Conservation (phyloP, 2,113 vertebrate genomes). For the Dendropsophus ebraccatus region DNA sequence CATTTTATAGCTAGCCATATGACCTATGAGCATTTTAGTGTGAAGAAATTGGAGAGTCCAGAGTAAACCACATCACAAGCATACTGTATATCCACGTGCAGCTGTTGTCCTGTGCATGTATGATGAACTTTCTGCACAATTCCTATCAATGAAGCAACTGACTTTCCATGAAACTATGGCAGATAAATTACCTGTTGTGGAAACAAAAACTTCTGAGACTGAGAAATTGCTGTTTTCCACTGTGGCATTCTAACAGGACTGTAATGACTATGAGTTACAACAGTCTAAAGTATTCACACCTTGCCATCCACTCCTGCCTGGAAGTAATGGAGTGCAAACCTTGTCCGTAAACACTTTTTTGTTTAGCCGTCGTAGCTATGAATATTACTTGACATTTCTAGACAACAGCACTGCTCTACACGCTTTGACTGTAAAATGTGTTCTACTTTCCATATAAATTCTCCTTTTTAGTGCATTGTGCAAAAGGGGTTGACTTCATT, state of each 20-base stretch:
- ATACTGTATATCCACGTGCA: background rate
- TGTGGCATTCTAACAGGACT: background rate
- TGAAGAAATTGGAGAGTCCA: background rate
- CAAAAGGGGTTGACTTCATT: too few species aligned
- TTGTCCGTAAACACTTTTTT: background rate
- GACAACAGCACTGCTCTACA: background rate
- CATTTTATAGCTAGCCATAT: too few species aligned
- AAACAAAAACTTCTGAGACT: too few species aligned
- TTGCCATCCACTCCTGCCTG: background rate
- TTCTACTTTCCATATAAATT: background rate
- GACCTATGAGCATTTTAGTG: background rate
- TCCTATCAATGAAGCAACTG: too few species aligned
- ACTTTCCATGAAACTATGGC: too few species aligned
- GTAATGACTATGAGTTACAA: background rate
- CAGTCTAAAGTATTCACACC: background rate
- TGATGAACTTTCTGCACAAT: background rate
- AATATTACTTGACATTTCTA: constrained; percentile 8
- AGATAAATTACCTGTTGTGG: too few species aligned
- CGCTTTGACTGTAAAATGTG: background rate
- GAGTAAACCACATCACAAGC: background rate
- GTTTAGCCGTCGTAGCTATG: background rate
- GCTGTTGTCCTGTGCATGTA: background rate
- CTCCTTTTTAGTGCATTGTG: background rate
- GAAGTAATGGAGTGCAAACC: background rate
- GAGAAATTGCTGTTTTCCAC: background rate